phyloP scores from a whole-genome alignment of 2,888 invertebrate species.

The Macaria liturata region DNA sequence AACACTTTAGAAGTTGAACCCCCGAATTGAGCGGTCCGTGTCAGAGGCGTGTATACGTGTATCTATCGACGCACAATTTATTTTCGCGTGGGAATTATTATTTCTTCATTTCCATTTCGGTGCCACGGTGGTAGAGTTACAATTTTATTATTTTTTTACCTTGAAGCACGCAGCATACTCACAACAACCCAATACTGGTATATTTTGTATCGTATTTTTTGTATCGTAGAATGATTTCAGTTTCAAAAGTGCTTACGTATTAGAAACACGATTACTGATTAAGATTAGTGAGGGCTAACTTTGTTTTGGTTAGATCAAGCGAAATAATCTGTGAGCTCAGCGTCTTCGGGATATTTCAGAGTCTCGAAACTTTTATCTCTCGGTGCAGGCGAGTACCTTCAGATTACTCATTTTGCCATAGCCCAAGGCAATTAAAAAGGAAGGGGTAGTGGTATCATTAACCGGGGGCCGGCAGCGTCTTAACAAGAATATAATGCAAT shows the following conservation, averaged over 20 bases:
- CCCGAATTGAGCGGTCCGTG: slow-evolving; percentile 80
- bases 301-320: slow-evolving; percentile 32
- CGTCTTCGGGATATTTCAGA: slow-evolving; percentile 47
- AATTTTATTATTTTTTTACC: slow-evolving; percentile 36
- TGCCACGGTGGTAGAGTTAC: slow-evolving; percentile 42
- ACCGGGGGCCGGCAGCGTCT: slow-evolving; percentile 71
- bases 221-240: too few species aligned
- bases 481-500: slow-evolving; percentile 84
- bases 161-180: slow-evolving; percentile 11
- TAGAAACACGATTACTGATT: slow-evolving; percentile 22
- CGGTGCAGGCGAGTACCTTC: slow-evolving; percentile 69
- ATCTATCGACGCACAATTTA: slow-evolving; percentile 70
- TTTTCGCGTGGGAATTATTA: slow-evolving; percentile 69
- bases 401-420: slow-evolving; percentile 82
- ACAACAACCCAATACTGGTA: too few species aligned
- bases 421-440: slow-evolving; percentile 81
- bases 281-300: slow-evolving; percentile 29
- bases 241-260: neutral
- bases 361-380: slow-evolving; percentile 70
- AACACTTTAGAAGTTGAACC: slow-evolving; percentile 76
- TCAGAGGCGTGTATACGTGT: slow-evolving; percentile 65
- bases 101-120: slow-evolving; percentile 70
- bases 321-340: slow-evolving; percentile 29
- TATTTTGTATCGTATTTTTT: too few species aligned
- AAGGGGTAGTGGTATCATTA: slow-evolving; percentile 82